Evolutionary conservation across 2,797 vertebrate genomes (phyloP).

Genomic region (Morelia viridis): DNA sequence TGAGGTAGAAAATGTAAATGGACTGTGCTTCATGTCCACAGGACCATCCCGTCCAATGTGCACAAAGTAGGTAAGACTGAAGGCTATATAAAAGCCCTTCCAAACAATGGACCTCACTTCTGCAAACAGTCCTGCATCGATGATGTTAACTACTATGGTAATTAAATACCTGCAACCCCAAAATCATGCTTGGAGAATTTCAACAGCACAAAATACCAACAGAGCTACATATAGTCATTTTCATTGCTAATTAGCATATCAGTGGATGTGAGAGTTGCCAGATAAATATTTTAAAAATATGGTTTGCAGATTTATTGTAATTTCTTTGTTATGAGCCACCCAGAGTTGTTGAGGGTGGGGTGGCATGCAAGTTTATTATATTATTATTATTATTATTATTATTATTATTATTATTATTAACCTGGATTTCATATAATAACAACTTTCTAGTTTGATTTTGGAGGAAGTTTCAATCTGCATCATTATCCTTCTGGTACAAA

Average conservation of each 20-base stretch:
- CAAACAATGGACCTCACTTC: background rate
- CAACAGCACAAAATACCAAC: background rate
- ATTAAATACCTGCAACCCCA: background rate
- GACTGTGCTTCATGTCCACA: background rate
- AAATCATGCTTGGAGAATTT: background rate
- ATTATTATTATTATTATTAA: background rate
- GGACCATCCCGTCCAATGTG: no score
- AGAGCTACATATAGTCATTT: background rate
- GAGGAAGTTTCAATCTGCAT: background rate
- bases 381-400: background rate
- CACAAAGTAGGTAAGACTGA: no score
- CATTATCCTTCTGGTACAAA: background rate
- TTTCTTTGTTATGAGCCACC: background rate
- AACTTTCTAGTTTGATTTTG: background rate
- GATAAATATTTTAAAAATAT: background rate
- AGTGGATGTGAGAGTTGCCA: background rate
- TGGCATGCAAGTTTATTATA: background rate
- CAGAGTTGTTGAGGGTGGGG: background rate
- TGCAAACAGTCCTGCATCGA: background rate
- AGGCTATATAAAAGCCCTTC: background rate
- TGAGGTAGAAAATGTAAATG: constrained; percentile 1
- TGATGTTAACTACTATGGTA: background rate
- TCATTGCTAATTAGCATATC: background rate
- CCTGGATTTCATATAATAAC: background rate
- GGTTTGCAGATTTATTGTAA: background rate